A percentile compares a stretch with the other conserved stretches of the same genome.
phyloP scores from a whole-genome alignment of 2,888 invertebrate species.

The Cosmia pyralina region DNA sequence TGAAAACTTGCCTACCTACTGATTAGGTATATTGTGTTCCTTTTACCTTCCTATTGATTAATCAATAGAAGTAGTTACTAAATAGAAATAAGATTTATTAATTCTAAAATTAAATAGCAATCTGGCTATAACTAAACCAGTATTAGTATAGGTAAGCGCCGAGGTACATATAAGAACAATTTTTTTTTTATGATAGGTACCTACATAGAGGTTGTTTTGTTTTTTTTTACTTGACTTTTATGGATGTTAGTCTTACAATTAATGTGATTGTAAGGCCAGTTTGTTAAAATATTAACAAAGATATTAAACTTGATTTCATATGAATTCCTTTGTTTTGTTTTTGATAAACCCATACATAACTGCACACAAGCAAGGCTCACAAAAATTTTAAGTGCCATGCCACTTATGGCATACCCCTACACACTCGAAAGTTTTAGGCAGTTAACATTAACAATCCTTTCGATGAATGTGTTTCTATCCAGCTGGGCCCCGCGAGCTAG shows the following conservation, averaged over 20 bases:
- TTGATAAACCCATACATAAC: not conserved
- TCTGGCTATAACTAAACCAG: not conserved
- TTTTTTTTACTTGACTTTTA: slow-evolving; percentile 3
- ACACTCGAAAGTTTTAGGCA: slow-evolving; percentile 4
- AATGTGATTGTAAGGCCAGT: not conserved
- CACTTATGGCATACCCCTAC: not conserved
- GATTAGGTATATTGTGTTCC: not conserved
- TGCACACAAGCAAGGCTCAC: not conserved
- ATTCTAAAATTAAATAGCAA: not conserved
- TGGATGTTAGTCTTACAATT: not conserved
- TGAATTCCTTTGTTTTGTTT: slow-evolving; percentile 3
- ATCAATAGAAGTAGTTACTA: slow-evolving; percentile 1
- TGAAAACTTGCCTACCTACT: not conserved
- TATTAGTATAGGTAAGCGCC: not conserved
- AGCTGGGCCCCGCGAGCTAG: too few species aligned
- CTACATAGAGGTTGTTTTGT: not conserved
- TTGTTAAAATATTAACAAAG: slow-evolving; percentile 5
- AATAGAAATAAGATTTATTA: slow-evolving; percentile 24
- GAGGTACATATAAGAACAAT: too few species aligned
- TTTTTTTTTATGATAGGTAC: not conserved
- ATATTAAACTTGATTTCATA: slow-evolving; percentile 19
- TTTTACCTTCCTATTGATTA: slow-evolving; percentile 25
- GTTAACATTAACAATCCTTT: not conserved
- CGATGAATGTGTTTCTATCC: too few species aligned
- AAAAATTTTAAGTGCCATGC: not conserved